Conservation (phyloP, 2,113 vertebrate genomes). For the Motacilla tschutschensis region DNA sequence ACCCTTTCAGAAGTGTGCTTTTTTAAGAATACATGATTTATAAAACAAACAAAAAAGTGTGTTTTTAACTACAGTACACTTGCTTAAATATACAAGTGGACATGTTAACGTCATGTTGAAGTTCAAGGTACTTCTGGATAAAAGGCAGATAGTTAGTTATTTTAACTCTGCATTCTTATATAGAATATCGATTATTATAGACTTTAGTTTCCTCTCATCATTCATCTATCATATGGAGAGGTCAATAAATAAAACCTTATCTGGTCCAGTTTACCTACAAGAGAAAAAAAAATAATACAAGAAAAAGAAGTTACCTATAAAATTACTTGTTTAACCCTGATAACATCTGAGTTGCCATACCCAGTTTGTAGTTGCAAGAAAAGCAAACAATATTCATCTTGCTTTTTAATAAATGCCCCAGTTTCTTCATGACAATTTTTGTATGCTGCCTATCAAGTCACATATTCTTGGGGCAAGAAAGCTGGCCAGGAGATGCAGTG, state of each 20-base stretch:
- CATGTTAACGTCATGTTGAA: conserved; percentile 59
- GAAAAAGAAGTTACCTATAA: conserved; percentile 43
- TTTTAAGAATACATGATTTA: conserved; percentile 57
- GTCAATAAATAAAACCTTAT: conserved; percentile 61
- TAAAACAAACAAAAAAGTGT: conserved; percentile 26
- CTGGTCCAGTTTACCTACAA: conserved; percentile 62
- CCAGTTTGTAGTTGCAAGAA: conserved; percentile 63
- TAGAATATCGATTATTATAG: conserved; percentile 48
- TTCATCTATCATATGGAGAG: conserved; percentile 29
- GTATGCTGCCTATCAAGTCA: conserved; percentile 39
- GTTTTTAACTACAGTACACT: conserved; percentile 42
- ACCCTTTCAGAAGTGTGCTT: conserved; percentile 72
- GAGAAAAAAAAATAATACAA: conserved; percentile 40
- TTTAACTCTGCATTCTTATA: conserved; percentile 59
- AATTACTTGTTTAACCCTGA: conserved; percentile 61
- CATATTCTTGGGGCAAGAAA: conserved; percentile 49
- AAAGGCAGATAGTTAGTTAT: conserved; percentile 66
- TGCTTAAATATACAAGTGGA: conserved; percentile 59
- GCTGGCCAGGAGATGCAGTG: conserved; percentile 49
- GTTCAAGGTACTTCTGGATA: conserved; percentile 71
- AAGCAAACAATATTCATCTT: conserved; percentile 64
- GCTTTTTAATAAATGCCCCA: conserved; percentile 44
- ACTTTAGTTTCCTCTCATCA: conserved; percentile 39
- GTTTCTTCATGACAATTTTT: not conserved
- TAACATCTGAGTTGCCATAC: conserved; percentile 62